Percentiles rank a stretch among this genome's conserved stretches.
These are phyloP conservation scores for Drosophila kohkoa DNA, from an alignment of 1,140 invertebrate species.

Conservation along the genomic window DNA sequence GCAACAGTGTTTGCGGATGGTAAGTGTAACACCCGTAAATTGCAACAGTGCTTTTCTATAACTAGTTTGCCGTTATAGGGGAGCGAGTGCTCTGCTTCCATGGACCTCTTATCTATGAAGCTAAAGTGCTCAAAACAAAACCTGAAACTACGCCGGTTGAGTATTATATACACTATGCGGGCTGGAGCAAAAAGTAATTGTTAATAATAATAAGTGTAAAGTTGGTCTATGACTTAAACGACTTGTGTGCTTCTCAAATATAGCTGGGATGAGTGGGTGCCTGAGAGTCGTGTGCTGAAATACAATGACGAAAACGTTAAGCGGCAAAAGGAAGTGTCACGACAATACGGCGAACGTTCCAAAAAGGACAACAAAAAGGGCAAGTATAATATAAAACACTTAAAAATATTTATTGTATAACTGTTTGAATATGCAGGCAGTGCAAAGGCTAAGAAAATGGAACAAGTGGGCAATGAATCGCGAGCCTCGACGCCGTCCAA, in stretches of 20 bases:
- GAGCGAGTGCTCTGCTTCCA: slow-evolving; percentile 99
- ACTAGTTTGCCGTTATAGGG: slow-evolving; percentile 86
- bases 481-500: slow-evolving; percentile 88
- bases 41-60: slow-evolving; percentile 8
- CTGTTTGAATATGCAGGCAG: slow-evolving; percentile 41
- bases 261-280: slow-evolving; percentile 99
- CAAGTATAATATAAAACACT: slow-evolving; percentile 55
- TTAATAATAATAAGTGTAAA: neutral
- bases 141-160: slow-evolving; percentile 93
- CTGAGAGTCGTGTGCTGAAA: slow-evolving; percentile 96
- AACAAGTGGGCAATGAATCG: slow-evolving; percentile 85
- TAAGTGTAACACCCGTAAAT: slow-evolving; percentile 62
- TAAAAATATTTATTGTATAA: neutral
- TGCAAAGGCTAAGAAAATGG: slow-evolving; percentile 74
- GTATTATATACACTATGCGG: slow-evolving; percentile 98
- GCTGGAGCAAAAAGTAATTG: slow-evolving; percentile 97
- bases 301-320: slow-evolving; percentile 96
- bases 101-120: slow-evolving; percentile 97
- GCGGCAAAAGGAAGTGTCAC: slow-evolving; percentile 91
- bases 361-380: slow-evolving; percentile 88
- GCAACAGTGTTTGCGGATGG: slow-evolving; percentile 88
- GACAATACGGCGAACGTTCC: slow-evolving; percentile 91
- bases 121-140: slow-evolving; percentile 95
- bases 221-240: neutral
- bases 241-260: slow-evolving; percentile 5